Percentiles rank a stretch among this genome's conserved stretches.
Evolutionary conservation across 2,113 vertebrate species (phyloP).

Genomic region (Nematolebias whitei): DNA sequence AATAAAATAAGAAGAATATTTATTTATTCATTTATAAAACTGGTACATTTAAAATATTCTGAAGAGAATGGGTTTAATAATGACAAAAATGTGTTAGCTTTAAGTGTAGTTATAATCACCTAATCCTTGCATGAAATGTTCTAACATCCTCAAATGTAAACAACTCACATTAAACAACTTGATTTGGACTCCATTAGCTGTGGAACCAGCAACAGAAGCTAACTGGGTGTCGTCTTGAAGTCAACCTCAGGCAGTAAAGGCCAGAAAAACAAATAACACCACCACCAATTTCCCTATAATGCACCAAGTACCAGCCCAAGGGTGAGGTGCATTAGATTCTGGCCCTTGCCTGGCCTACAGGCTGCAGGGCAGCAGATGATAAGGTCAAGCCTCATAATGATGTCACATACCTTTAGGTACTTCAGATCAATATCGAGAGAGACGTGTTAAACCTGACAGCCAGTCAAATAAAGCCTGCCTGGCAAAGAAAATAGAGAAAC

Average conservation of each 20-base stretch:
- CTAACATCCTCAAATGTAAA: background rate
- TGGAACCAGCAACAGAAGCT: conserved; percentile 9
- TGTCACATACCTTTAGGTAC: conserved; percentile 82
- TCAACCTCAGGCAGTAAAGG: conserved; percentile 60
- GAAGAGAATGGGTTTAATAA: no score
- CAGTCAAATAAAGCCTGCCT: conserved; percentile 77
- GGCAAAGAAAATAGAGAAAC: conserved; percentile 43
- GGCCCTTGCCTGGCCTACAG: conserved; percentile 49
- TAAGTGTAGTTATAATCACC: no score
- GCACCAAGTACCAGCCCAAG: conserved; percentile 63
- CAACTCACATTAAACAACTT: background rate
- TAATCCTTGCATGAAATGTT: background rate
- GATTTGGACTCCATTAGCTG: background rate
- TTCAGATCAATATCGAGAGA: conserved; percentile 78
- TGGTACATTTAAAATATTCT: no score
- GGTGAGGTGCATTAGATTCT: conserved; percentile 51
- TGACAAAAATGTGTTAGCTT: no score
- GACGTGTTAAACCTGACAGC: conserved; percentile 69
- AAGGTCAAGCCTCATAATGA: conserved; percentile 83
- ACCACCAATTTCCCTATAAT: conserved; percentile 73
- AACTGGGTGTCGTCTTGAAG: conserved; percentile 23
- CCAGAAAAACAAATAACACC: conserved; percentile 82
- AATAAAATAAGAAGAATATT: no score
- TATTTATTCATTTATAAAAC: no score
- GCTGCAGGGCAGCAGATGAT: conserved; percentile 80